phyloP scores from a whole-genome alignment of 1,140 invertebrate species.

The Colletes gigas region DNA sequence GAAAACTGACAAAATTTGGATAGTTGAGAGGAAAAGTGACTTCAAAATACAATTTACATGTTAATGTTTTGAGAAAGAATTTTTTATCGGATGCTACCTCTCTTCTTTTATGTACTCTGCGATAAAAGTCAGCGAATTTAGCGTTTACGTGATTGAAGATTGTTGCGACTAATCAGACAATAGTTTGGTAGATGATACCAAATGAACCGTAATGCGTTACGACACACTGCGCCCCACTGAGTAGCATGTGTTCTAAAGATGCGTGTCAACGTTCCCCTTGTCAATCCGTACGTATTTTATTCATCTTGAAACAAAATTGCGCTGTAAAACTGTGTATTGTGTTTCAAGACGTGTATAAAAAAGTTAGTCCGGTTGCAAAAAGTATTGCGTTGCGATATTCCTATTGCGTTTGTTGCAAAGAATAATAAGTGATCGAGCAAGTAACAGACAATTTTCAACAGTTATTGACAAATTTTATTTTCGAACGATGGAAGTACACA shows the following conservation, averaged over 20 bases:
- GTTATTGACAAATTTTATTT: constrained; percentile 24
- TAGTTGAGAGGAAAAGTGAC: too few relatives aligned
- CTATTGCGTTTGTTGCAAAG: constrained; percentile 22
- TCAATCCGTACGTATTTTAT: constrained; percentile 1
- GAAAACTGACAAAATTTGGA: too few relatives aligned
- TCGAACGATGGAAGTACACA: constrained; percentile 2
- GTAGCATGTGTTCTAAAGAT: constrained; percentile 16
- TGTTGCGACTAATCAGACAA: constrained; percentile 41
- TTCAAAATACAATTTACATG: too few relatives aligned
- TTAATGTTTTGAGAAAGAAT: not conserved
- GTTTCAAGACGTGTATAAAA: constrained; percentile 5
- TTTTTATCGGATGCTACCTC: constrained; percentile 46
- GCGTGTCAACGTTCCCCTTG: constrained; percentile 2
- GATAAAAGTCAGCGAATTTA: constrained; percentile 45
- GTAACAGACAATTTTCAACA: constrained; percentile 19
- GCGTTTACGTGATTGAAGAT: constrained; percentile 33
- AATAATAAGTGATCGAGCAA: constrained; percentile 1
- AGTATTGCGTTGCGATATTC: constrained; percentile 36
- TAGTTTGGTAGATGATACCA: constrained; percentile 18
- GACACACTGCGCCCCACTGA: constrained; percentile 34
- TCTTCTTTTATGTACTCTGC: constrained; percentile 66
- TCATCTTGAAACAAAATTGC: constrained; percentile 1
- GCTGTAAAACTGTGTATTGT: constrained; percentile 14
- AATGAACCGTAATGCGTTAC: constrained; percentile 42
- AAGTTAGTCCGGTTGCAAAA: not conserved